phyloP scores from a whole-genome alignment of 30 jellyfish, hydroid and myxozoan species.

The Phacellophora camtschatica region DNA sequence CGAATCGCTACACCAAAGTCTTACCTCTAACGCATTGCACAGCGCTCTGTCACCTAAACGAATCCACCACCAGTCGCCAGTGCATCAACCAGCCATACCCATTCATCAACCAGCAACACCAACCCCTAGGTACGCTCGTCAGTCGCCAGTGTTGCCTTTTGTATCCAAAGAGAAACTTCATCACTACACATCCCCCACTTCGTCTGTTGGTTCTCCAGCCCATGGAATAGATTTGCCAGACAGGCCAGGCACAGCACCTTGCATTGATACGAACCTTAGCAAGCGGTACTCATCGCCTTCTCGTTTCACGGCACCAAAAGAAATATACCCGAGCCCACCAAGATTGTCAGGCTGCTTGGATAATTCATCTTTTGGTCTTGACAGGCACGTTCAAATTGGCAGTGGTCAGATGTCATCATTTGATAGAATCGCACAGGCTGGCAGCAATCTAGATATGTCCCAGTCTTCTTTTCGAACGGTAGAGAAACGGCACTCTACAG shows the following conservation, averaged over 20 bases:
- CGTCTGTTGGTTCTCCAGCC: slow-evolving; percentile 13
- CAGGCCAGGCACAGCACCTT: slow-evolving; percentile 43
- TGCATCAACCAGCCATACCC: background rate
- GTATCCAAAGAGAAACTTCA: background rate
- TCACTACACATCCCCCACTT: background rate
- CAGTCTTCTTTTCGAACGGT: background rate
- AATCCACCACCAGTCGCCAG: background rate
- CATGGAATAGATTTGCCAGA: slow-evolving; percentile 7
- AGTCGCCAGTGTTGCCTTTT: slow-evolving; percentile 2
- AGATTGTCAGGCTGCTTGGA: background rate
- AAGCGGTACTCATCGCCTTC: slow-evolving; percentile 15
- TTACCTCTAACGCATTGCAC: too few relatives aligned
- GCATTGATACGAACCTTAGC: slow-evolving; percentile 1
- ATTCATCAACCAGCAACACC: background rate
- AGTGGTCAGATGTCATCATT: background rate
- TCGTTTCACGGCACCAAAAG: slow-evolving; percentile 23
- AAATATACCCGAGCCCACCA: background rate
- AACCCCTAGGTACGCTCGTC: background rate
- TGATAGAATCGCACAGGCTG: background rate
- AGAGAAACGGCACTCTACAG: background rate
- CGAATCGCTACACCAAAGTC: background rate
- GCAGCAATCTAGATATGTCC: slow-evolving; percentile 3
- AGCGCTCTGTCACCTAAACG: slow-evolving; percentile 1
- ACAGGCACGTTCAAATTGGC: background rate
- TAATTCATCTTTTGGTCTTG: background rate